Evolutionary conservation across 2,797 vertebrate species (phyloP).

Genomic region (Oreochromis grahami): DNA sequence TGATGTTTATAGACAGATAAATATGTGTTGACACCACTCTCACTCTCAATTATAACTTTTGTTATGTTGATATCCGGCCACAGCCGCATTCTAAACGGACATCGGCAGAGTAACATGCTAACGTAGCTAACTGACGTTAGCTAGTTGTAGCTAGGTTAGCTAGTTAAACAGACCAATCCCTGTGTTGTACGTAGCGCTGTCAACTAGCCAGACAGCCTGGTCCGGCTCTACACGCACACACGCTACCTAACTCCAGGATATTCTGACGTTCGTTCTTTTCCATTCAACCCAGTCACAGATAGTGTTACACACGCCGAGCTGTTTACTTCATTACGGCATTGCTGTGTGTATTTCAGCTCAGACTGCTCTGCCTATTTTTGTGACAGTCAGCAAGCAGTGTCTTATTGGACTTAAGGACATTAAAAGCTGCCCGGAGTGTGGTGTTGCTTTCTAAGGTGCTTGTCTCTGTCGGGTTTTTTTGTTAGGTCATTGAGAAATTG

Average conservation of each 20-base stretch:
- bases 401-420: not conserved
- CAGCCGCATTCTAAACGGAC: not conserved
- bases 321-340: not conserved
- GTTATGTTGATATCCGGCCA: not conserved
- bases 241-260: slow-evolving; percentile 25
- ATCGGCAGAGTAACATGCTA: not conserved
- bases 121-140: not conserved
- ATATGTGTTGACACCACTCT: not conserved
- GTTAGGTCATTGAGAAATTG: not conserved
- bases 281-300: slow-evolving; percentile 7
- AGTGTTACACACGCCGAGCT: slow-evolving; percentile 17
- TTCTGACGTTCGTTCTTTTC: slow-evolving; percentile 42
- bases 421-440: not conserved
- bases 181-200: slow-evolving; percentile 63
- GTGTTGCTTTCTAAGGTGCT: not conserved
- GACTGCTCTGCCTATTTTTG: not conserved
- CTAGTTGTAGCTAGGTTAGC: slow-evolving; percentile 20
- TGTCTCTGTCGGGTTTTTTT: not conserved
- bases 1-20: not conserved
- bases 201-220: slow-evolving; percentile 31
- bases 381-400: not conserved
- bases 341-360: not conserved
- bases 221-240: slow-evolving; percentile 3
- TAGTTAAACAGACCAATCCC: slow-evolving; percentile 63
- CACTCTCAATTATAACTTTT: not conserved